Percentiles rank a stretch among this genome's conserved stretches.
phyloP scores from a whole-genome alignment of 2,797 vertebrate species.

The Champsocephalus esox region DNA sequence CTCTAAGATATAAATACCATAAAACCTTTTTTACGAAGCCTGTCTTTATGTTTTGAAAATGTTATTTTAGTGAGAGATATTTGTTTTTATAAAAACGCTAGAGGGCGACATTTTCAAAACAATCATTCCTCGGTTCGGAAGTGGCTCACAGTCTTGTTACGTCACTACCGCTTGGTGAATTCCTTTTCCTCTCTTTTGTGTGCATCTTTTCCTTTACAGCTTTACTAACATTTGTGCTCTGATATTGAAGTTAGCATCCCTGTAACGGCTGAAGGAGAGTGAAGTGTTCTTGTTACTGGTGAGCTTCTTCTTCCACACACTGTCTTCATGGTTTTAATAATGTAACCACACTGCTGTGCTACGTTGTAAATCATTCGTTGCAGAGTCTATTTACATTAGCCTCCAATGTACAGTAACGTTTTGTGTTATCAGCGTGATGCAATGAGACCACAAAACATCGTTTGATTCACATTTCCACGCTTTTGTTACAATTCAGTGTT shows the following conservation, averaged over 20 bases:
- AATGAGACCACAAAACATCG: too few species aligned
- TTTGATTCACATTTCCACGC: too few species aligned
- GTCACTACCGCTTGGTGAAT: conserved; percentile 42
- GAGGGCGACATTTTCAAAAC: conserved; percentile 49
- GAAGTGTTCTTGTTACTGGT: not conserved
- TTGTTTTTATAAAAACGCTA: conserved; percentile 21
- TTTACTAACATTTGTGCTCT: rapidly evolving
- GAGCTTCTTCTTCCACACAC: not conserved
- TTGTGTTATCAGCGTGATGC: not conserved
- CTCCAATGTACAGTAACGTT: not conserved
- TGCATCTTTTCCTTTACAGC: not conserved
- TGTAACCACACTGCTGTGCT: not conserved
- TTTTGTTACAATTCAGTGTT: too few species aligned
- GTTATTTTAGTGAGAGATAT: not conserved
- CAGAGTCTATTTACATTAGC: not conserved
- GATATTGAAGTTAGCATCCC: not conserved
- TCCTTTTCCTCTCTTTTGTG: not conserved
- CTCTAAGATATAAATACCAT: not conserved
- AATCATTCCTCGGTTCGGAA: conserved; percentile 2
- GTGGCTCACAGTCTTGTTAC: rapidly evolving
- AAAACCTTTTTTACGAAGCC: too few species aligned
- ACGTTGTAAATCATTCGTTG: not conserved
- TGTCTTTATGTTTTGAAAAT: not conserved
- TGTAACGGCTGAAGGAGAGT: not conserved
- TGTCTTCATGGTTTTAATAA: not conserved